Conservation (phyloP, 2,113 vertebrate genomes). For the Rattus rattus region DNA sequence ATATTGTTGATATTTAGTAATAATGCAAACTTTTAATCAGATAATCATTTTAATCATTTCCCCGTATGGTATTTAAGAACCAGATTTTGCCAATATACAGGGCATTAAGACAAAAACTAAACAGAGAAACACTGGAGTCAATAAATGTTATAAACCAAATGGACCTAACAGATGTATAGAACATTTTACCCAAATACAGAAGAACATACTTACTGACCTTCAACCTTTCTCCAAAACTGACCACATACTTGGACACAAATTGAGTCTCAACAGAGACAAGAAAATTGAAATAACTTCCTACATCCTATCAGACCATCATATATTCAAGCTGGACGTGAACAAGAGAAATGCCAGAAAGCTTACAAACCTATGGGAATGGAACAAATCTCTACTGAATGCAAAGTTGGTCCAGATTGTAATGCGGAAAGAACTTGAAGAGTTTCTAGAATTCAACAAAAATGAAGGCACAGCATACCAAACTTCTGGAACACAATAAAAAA, state of each 20-base stretch:
- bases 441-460: background rate
- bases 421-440: background rate
- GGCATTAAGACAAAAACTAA: background rate
- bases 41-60: constrained; percentile 81
- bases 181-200: background rate
- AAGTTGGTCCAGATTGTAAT: background rate
- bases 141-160: background rate
- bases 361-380: background rate
- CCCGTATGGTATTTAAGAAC: constrained; percentile 50
- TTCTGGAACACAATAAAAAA: background rate
- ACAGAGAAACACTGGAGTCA: background rate
- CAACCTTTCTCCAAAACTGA: background rate
- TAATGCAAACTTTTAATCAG: constrained; percentile 71
- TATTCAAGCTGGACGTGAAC: background rate
- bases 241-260: background rate
- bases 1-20: constrained; percentile 73
- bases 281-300: background rate
- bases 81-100: background rate
- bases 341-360: background rate
- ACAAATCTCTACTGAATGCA: background rate
- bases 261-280: background rate
- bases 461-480: background rate
- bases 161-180: background rate
- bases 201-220: background rate
- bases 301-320: background rate